These are phyloP conservation scores for Lordiphosa mommai DNA, from an alignment of 1,140 invertebrate genomes.

Conservation along the genomic window DNA sequence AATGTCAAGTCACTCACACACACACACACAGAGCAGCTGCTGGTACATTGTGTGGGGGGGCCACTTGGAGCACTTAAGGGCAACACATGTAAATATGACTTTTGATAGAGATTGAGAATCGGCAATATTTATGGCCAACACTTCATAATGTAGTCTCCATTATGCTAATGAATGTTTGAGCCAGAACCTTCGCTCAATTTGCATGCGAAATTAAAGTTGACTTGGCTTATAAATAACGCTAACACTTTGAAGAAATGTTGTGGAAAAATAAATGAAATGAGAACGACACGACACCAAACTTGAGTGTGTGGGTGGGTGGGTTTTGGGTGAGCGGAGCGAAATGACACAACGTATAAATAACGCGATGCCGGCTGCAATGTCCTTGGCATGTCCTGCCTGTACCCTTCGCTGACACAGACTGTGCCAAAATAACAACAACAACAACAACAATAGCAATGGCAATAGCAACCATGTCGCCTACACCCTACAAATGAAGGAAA, in stretches of 20 bases:
- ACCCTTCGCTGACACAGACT: slow-evolving; percentile 28
- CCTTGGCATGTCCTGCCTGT: slow-evolving; percentile 32
- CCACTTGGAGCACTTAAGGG: slow-evolving; percentile 3
- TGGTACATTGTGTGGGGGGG: slow-evolving; percentile 35
- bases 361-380: slow-evolving; percentile 48
- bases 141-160: slow-evolving; percentile 31
- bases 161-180: slow-evolving; percentile 47
- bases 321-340: too few relatives aligned
- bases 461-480: slow-evolving; percentile 29
- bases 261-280: slow-evolving; percentile 40
- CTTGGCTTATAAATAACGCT: slow-evolving; percentile 22
- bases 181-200: slow-evolving; percentile 6
- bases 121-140: slow-evolving; percentile 34
- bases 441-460: slow-evolving; percentile 28
- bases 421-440: slow-evolving; percentile 33
- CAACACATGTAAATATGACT: too few relatives aligned
- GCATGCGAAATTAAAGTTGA: slow-evolving; percentile 9
- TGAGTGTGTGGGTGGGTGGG: too few relatives aligned
- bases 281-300: slow-evolving; percentile 26
- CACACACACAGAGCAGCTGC: slow-evolving; percentile 22
- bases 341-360: slow-evolving; percentile 14
- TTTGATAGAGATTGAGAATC: too few relatives aligned
- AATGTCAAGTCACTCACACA: slow-evolving; percentile 43
- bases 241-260: slow-evolving; percentile 17
- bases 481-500: slow-evolving; percentile 5